Evolutionary conservation across 2,797 vertebrate genomes (phyloP), one percentile per base, ranked within the genome.

Genomic region (Tympanoctomys barrerae): DNA sequence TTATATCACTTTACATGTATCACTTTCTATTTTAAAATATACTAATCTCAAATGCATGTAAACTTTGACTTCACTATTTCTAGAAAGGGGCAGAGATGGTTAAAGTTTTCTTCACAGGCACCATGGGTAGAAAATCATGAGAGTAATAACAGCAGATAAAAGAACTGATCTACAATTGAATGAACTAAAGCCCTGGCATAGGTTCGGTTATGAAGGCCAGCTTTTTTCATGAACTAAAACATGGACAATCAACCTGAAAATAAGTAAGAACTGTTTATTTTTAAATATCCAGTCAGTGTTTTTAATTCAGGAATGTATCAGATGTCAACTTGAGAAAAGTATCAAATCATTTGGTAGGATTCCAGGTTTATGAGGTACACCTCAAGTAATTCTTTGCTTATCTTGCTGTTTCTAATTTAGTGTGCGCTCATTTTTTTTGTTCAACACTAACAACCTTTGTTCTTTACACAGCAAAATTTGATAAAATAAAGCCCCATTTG

Each of bases 281-380:
- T 95, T 90, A n/a, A 81, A 28, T 94, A 95, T 26, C 61, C 18
- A 62, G 49, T 75, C 79, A 57, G 16, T 71, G 31, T 78, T 89
- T 91, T 94, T 79, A 91, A 71, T 89, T 96, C 62, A 94, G 80
- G 89, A 95, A 97, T 82, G 61, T 77, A 92, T 62, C 77, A 59
- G 49, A 87, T 54, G 39, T 84, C 87, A 93, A 39, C 36, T 70
- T 93, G 61, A 89, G 54, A 95, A 96, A 79, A 64, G 4, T 52
- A 83, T 90, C 46, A 46, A 61, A 57, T 80, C 54, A 84, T 59
- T 90, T 87, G 62, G 39, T 73, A 49, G 75, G 73, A 78, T 75
- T 91, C 57, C 84, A 86, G 52, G 54, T 80, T 77, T 94, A 52
- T 88, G 52, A 94, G 49, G 62, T 36, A 10, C 2, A 75, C 68